phyloP scores from a whole-genome alignment of 2,888 invertebrate genomes.

The Philaethria dido region DNA sequence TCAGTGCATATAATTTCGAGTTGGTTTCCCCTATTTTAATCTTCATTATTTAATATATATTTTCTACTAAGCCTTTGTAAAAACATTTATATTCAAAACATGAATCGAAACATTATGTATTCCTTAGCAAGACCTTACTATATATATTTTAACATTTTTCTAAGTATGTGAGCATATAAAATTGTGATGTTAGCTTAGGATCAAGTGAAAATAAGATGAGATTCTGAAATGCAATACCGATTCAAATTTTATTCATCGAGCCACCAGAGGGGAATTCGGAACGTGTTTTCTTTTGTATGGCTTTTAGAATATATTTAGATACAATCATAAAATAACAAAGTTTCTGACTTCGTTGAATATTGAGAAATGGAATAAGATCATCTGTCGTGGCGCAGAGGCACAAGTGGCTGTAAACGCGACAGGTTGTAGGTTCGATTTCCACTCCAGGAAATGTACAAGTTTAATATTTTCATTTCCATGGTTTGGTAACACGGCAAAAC shows the following conservation, averaged over 20 bases:
- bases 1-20: too few species aligned
- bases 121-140: not conserved
- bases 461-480: too few species aligned
- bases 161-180: conserved; percentile 6
- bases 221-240: conserved; percentile 30
- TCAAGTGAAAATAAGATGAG: conserved; percentile 26
- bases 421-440: too few species aligned
- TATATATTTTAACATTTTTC: not conserved
- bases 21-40: too few species aligned
- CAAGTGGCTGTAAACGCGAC: too few species aligned
- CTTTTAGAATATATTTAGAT: conserved; percentile 7
- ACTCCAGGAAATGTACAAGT: too few species aligned
- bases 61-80: too few species aligned
- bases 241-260: conserved; percentile 31
- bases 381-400: too few species aligned
- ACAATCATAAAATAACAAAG: conserved; percentile 8
- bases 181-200: conserved; percentile 31
- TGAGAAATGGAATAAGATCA: not conserved
- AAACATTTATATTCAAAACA: too few species aligned
- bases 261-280: conserved; percentile 3
- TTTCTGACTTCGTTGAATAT: conserved; percentile 1
- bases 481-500: too few species aligned
- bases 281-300: conserved; percentile 16
- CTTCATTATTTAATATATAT: too few species aligned
- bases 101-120: not conserved